Evolutionary conservation across 2,888 invertebrate genomes (phyloP).

Genomic region (Argynnis bischoffii): DNA sequence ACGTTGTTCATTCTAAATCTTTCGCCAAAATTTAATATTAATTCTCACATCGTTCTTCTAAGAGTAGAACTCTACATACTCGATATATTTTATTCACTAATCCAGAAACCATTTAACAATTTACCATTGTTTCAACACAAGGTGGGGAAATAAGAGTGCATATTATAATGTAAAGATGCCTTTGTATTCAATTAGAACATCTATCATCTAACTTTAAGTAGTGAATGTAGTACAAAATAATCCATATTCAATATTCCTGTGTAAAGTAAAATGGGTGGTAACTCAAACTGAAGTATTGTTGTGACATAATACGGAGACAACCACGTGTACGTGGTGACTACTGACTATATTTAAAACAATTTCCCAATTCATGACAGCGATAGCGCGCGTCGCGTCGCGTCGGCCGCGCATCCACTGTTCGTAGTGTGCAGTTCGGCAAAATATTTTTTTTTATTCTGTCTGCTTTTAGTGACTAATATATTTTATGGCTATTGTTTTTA

Average conservation of each 20-base stretch:
- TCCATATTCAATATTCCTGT: no score
- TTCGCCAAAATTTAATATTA: no score
- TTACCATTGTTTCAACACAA: neutral
- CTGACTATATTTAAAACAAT: conserved; percentile 31
- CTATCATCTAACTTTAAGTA: no score
- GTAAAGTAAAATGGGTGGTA: neutral
- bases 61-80: no score
- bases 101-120: conserved; percentile 4
- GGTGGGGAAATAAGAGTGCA: conserved; percentile 3
- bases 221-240: no score
- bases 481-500: no score
- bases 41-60: no score
- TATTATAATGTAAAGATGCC: conserved; percentile 1
- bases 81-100: neutral
- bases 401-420: neutral
- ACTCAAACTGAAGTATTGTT: neutral
- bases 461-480: no score
- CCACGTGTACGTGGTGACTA: conserved; percentile 19
- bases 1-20: no score
- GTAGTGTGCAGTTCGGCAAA: no score
- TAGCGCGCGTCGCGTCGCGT: neutral
- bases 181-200: conserved; percentile 16
- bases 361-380: conserved; percentile 20
- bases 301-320: conserved; percentile 1
- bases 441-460: no score